Evolutionary conservation across 2,113 vertebrate species (phyloP).

Genomic region (Garra rufa): DNA sequence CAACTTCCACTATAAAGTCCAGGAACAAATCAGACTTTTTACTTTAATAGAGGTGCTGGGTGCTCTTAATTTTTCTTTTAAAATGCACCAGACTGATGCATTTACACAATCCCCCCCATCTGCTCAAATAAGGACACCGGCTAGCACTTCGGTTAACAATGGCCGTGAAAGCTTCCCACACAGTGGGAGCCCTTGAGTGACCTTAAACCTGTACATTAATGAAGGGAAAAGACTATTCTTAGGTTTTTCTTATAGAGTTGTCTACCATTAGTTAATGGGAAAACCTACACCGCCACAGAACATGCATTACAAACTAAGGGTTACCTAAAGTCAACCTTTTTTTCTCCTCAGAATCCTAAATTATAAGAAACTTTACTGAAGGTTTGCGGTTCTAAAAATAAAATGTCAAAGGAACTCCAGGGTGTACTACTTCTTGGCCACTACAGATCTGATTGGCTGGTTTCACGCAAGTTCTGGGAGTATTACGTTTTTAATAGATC

Average conservation of each 20-base stretch:
- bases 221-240: neutral
- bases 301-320: neutral
- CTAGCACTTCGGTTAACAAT: neutral
- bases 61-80: neutral
- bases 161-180: neutral
- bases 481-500: neutral
- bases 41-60: too few relatives aligned
- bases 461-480: neutral
- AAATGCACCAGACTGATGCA: neutral
- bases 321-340: neutral
- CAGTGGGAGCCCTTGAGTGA: neutral
- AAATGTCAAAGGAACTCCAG: neutral
- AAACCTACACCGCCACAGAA: neutral
- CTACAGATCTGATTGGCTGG: neutral
- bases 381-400: too few relatives aligned
- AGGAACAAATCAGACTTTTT: too few relatives aligned
- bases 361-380: neutral
- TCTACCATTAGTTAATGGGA: neutral
- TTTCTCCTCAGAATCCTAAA: neutral
- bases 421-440: neutral
- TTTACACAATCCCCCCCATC: too few relatives aligned
- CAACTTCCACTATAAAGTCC: too few relatives aligned
- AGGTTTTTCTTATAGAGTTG: neutral
- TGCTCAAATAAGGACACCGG: neutral
- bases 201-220: constrained; percentile 8